phyloP scores from a whole-genome alignment of 2,888 invertebrate genomes.

The Oscheius sp. region DNA sequence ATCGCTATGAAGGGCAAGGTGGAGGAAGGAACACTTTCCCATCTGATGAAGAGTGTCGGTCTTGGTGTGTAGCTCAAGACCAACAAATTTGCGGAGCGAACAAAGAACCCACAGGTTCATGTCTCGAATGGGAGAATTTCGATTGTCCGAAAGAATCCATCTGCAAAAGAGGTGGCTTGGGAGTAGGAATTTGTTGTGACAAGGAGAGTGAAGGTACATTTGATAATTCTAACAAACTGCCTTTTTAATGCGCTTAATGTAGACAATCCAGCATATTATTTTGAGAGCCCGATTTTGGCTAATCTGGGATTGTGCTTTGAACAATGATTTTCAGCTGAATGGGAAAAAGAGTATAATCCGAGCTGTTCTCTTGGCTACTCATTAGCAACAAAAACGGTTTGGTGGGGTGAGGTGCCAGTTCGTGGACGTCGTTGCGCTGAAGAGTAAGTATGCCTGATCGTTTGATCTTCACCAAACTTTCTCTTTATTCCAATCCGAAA shows the following conservation, averaged over 20 bases:
- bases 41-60: background rate
- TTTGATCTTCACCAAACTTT: too few relatives aligned
- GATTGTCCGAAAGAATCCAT: background rate
- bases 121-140: constrained; percentile 22
- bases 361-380: constrained; percentile 3
- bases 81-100: constrained; percentile 23
- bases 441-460: background rate
- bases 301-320: too few relatives aligned
- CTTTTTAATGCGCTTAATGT: too few relatives aligned
- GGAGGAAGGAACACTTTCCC: constrained; percentile 5
- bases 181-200: constrained; percentile 22
- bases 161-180: constrained; percentile 16
- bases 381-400: background rate
- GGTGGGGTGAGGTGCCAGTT: constrained; percentile 23
- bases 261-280: too few relatives aligned
- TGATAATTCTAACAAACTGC: too few relatives aligned
- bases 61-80: constrained; percentile 19
- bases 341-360: constrained; percentile 24
- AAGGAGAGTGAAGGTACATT: constrained; percentile 19
- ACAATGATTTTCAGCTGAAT: constrained; percentile 24
- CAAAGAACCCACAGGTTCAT: constrained; percentile 14
- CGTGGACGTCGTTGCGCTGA: constrained; percentile 15
- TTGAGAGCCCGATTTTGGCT: too few relatives aligned
- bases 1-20: constrained; percentile 6
- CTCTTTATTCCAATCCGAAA: too few relatives aligned